Percentiles rank a stretch among this genome's conserved stretches.
phyloP scores from a whole-genome alignment of 2,797 vertebrate species.

The Sebastes alutus region DNA sequence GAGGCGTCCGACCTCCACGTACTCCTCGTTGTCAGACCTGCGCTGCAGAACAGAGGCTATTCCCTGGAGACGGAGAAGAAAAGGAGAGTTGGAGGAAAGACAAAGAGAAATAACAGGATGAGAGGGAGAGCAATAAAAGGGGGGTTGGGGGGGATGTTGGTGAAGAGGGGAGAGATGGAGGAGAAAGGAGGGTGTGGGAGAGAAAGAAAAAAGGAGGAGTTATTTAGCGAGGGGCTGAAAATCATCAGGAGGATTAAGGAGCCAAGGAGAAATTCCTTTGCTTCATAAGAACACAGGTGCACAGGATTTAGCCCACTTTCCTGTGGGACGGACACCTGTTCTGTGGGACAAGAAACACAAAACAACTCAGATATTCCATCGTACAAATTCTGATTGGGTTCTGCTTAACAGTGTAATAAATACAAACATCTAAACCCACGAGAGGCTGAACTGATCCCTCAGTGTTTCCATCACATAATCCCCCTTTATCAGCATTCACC shows the following conservation, averaged over 20 bases:
- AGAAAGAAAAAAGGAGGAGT: conserved; percentile 30
- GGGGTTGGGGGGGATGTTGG: background rate
- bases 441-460: conserved; percentile 32
- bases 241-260: conserved; percentile 75
- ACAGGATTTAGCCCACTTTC: conserved; percentile 70
- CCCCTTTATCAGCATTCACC: conserved; percentile 35
- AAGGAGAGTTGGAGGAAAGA: conserved; percentile 15
- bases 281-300: conserved; percentile 79
- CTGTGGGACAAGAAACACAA: conserved; percentile 36
- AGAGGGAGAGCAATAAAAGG: conserved; percentile 8
- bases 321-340: conserved; percentile 73
- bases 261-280: conserved; percentile 70
- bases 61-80: conserved; percentile 81
- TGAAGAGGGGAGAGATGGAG: background rate
- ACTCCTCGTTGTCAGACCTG: conserved; percentile 94
- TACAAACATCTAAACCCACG: conserved; percentile 47
- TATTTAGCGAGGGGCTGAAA: conserved; percentile 57
- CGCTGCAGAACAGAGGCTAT: conserved; percentile 96
- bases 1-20: conserved; percentile 93
- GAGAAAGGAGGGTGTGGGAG: background rate
- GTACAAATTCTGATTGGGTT: conserved; percentile 34
- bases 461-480: conserved; percentile 53
- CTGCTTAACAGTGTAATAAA: conserved; percentile 52
- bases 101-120: conserved; percentile 4
- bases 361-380: conserved; percentile 40